Evolutionary conservation across 2,797 vertebrate species (phyloP), one percentile per base, ranked within the genome.

Genomic region (Numenius phaeopus): DNA sequence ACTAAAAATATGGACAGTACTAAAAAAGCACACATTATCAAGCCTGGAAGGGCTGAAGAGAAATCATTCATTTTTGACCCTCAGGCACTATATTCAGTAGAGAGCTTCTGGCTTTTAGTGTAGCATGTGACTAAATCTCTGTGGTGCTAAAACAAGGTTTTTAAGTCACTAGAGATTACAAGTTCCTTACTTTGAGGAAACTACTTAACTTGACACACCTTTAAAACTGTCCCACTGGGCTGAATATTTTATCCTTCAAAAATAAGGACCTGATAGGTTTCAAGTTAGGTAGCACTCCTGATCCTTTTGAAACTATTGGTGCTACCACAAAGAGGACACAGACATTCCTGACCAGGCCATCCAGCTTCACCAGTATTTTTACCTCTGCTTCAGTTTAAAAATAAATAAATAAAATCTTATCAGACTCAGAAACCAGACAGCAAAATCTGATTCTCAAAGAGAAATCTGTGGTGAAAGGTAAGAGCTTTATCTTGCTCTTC

Each of bases 241-340:
- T 83, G 92, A 89, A 34, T 92, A 87, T 62, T 65, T 73, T 37
- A 64, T 17, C 64, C 44, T 92, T 90, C 94, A 91, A 87, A 94
- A 91, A 82, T 40, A 85, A 88, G n/a, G 75, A 73, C 59, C 67
- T 67, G 87, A 91, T 23, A 79, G 37, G 29, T 91, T 96, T 96
- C 96, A 89, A 95, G 95, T 94, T 57, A 49, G 89, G 96, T 27
- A 64, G 81, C 95, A 97, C 97, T 97, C 92, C 92, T 94, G 62
- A 55, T 73, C 44, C 50, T 79, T 90, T 87, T 89, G 58, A 86
- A 92, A 92, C 50, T 70, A 46, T 11, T 90, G 62, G 39, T 76
- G 62, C 55, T 79, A 19, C 87, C 47, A 17, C 17, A 55, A 84
- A 40, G n/a, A 85, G 14, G 91, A 92, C 24, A 71, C 40, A 92